These are phyloP conservation scores for Lordiphosa collinella DNA, from an alignment of 1,140 invertebrate species.

Conservation along the genomic window DNA sequence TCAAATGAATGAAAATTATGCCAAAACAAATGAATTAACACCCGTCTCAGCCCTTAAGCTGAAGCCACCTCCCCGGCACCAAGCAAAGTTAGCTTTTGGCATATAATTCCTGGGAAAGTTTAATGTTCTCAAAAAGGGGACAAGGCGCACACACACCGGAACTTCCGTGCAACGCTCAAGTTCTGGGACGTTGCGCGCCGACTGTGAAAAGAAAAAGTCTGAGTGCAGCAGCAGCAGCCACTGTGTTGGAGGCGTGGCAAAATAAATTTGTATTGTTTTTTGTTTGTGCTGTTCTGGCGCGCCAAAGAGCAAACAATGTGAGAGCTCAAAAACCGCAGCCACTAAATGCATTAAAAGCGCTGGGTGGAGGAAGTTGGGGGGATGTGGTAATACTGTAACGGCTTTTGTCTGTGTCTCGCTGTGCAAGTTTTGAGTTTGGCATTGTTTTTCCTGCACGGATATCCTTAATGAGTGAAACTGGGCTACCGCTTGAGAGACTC, in stretches of 20 bases:
- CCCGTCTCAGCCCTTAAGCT: constrained; percentile 18
- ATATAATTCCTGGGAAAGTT: constrained; percentile 52
- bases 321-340: constrained; percentile 73
- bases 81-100: constrained; percentile 17
- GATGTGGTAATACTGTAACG: constrained; percentile 70
- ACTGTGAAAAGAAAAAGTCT: constrained; percentile 41
- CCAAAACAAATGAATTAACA: constrained; percentile 68
- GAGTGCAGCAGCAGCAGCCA: not conserved
- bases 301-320: constrained; percentile 75
- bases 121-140: constrained; percentile 7
- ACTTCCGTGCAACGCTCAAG: constrained; percentile 73
- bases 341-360: constrained; percentile 72
- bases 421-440: constrained; percentile 58
- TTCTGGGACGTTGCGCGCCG: constrained; percentile 61
- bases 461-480: constrained; percentile 77
- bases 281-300: constrained; percentile 45
- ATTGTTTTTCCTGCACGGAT: constrained; percentile 78
- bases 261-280: constrained; percentile 71
- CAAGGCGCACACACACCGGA: constrained; percentile 39
- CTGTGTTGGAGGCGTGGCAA: constrained; percentile 34
- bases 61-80: not conserved
- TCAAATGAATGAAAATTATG: constrained; percentile 61
- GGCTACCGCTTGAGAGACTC: constrained; percentile 46
- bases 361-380: constrained; percentile 8
- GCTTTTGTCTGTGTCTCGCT: constrained; percentile 53